Evolutionary conservation across 2,888 invertebrate genomes (phyloP), one percentile per base, ranked within the genome.

Genomic region (Hirtodrosophila confusa): DNA sequence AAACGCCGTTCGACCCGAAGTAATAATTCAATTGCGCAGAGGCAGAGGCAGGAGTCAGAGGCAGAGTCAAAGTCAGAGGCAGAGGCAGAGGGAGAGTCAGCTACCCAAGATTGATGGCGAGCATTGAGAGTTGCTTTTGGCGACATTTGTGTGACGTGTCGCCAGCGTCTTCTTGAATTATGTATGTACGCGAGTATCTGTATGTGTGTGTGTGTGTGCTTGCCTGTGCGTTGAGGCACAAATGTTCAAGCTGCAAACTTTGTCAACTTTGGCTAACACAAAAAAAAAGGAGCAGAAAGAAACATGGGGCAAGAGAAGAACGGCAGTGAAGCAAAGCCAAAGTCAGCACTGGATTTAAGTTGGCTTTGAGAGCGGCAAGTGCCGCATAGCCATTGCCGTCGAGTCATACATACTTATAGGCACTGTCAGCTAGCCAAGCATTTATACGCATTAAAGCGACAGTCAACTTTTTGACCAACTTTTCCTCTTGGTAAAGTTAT

Each of bases 71-170:
- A 7, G 39, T 23, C 27, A 39, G 48, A 7, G 39, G 40, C 50
- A 27, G 35, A 53, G 53, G 49, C 43, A 44, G 55, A n/a, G 54
- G 55, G 17, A 17, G 17, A 17, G 17, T 17, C 51, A 50, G 54
- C 47, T 43, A 47, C 43, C 64, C 61, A 88, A 84, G 84, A 85
- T 86, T 88, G 84, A 85, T 85, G 86, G 80, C 65, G 71, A 66
- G 78, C 88, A 79, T 88, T 77, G 83, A 76, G 87, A 76, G 76
- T 74, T 70, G 87, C 82, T 75, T 80, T 80, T 78, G 87, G 85
- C 75, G 85, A 84, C 87, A 87, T 80, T 87, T 84, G 86, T 87
- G 88, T 87, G 80, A 84, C 78, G 83, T 87, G 83, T 85, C 72
- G 87, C 74, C 75, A 69, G 66, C 69, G 66, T 72, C 72, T 73